Evolutionary conservation across 2,888 invertebrate genomes (phyloP).

Genomic region (Drosophila greeni): DNA sequence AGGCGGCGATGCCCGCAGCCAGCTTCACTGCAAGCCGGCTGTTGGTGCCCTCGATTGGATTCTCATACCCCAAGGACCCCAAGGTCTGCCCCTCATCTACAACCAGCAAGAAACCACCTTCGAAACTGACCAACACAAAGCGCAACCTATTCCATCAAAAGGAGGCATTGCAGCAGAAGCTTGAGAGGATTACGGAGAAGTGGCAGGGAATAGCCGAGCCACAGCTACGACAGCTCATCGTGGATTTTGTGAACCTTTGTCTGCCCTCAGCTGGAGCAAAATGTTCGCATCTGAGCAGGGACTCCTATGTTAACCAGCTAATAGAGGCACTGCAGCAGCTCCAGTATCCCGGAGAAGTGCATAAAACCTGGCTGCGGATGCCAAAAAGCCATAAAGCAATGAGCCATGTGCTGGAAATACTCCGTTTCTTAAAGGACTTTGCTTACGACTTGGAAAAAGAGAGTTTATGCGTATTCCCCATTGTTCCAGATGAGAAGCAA

Average conservation of each 20-base stretch:
- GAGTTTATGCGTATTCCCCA: background rate
- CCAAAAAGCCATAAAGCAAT: conserved; percentile 37
- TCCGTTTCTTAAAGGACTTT: conserved; percentile 52
- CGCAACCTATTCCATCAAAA: conserved; percentile 25
- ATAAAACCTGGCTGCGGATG: conserved; percentile 33
- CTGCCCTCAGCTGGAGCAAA: conserved; percentile 18
- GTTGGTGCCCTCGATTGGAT: conserved; percentile 30
- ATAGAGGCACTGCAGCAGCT: conserved; percentile 38
- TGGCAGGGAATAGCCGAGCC: conserved; percentile 23
- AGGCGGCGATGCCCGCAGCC: background rate
- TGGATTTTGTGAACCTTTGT: conserved; percentile 47
- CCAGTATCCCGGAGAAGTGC: conserved; percentile 41
- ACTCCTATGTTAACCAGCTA: conserved; percentile 35
- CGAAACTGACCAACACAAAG: conserved; percentile 26
- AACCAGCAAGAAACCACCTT: background rate
- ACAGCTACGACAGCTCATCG: conserved; percentile 33
- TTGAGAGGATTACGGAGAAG: conserved; percentile 14
- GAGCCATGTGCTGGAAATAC: conserved; percentile 29
- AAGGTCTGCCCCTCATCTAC: background rate
- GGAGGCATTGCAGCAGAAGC: conserved; percentile 25
- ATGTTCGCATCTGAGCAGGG: conserved; percentile 19
- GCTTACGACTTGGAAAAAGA: conserved; percentile 2
- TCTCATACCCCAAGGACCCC: conserved; percentile 33
- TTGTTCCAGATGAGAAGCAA: conserved; percentile 1
- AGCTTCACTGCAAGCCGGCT: conserved; percentile 8